Conservation (phyloP, 2,113 vertebrate genomes). For the Stigmatopora argus region DNA sequence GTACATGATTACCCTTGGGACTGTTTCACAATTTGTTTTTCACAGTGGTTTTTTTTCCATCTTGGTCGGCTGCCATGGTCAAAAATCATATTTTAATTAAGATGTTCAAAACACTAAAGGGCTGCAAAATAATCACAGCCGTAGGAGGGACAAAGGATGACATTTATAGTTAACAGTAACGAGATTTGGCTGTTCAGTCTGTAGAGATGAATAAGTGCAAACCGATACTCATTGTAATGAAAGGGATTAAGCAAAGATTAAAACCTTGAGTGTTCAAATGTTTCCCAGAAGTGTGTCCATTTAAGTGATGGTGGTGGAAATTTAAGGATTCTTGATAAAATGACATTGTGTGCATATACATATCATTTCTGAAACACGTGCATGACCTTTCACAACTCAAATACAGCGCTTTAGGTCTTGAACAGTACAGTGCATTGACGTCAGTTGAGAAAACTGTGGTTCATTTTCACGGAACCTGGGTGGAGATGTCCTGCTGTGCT, state of each 20-base stretch:
- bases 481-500: slow-evolving; percentile 12
- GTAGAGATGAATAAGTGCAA: slow-evolving; percentile 23
- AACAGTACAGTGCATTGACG: slow-evolving; percentile 31
- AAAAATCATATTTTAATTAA: slow-evolving; percentile 27
- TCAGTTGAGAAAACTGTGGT: slow-evolving; percentile 29
- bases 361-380: neutral
- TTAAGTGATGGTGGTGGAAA: slow-evolving; percentile 39
- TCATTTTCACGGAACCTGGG: slow-evolving; percentile 11
- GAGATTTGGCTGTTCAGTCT: slow-evolving; percentile 16
- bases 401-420: slow-evolving; percentile 32
- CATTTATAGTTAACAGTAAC: slow-evolving; percentile 26
- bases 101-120: slow-evolving; percentile 25
- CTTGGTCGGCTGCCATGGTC: slow-evolving; percentile 5
- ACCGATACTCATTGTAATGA: slow-evolving; percentile 35
- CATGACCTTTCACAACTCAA: slow-evolving; percentile 41
- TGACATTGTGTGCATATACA: slow-evolving; percentile 5
- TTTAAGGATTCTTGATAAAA: slow-evolving; percentile 42
- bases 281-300: slow-evolving; percentile 39
- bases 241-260: slow-evolving; percentile 44
- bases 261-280: slow-evolving; percentile 35
- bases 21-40: neutral
- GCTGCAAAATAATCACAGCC: slow-evolving; percentile 23
- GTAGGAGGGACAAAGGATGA: slow-evolving; percentile 5
- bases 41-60: neutral
- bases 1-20: slow-evolving; percentile 10